A percentile compares a stretch with the other conserved stretches of the same genome.
Evolutionary conservation across 2,797 vertebrate species (phyloP).

Genomic region (Lemur catta): DNA sequence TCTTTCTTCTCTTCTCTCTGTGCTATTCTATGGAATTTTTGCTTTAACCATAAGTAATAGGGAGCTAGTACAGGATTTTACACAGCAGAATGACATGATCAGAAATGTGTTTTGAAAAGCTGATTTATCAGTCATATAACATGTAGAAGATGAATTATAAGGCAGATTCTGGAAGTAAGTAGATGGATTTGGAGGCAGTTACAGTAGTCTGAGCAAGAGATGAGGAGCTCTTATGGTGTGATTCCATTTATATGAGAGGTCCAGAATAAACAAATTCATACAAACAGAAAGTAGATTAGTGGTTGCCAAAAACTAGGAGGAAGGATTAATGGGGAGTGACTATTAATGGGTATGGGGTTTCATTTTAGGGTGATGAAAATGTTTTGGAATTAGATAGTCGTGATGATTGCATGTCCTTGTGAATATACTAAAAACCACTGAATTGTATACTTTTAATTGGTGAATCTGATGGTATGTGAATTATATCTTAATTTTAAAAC

Average conservation of each 20-base stretch:
- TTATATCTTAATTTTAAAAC: not conserved
- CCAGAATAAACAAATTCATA: not conserved
- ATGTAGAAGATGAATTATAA: not conserved
- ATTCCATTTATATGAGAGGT: not conserved
- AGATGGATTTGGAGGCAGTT: constrained; percentile 2
- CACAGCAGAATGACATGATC: not conserved
- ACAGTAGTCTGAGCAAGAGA: not conserved
- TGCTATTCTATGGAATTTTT: not conserved
- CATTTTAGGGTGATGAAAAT: not conserved
- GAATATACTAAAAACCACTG: not conserved
- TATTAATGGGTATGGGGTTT: not conserved
- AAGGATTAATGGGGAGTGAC: not conserved
- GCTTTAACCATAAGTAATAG: not conserved
- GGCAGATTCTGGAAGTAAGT: not conserved
- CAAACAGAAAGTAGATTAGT: not conserved
- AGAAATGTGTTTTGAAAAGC: not conserved
- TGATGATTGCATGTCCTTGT: not conserved
- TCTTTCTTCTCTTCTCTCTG: not conserved
- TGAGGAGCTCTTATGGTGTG: not conserved
- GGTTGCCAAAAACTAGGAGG: not conserved
- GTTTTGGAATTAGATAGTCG: not conserved
- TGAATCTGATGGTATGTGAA: not conserved
- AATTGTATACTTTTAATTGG: not conserved
- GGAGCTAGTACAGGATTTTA: not conserved
- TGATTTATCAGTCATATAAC: not conserved